Percentiles rank a stretch among this genome's conserved stretches.
Conservation (phyloP, 2,113 vertebrate species). For the Cyanoderma ruficeps region DNA sequence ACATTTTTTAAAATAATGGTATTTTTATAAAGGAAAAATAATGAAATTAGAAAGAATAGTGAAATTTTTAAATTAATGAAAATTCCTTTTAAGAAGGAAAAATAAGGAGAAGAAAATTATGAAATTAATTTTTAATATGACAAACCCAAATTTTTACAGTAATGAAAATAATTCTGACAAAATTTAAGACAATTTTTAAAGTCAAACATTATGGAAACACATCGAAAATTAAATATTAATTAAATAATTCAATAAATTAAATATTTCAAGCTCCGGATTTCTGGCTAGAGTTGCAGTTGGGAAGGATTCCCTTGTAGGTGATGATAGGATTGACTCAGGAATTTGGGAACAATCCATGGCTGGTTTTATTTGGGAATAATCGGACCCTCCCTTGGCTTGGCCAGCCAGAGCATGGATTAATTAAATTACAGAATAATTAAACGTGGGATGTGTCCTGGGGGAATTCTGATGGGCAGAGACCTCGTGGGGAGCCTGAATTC, state of each 20-base stretch:
- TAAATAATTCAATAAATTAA: not conserved
- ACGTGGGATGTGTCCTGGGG: not conserved
- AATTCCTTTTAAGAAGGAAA: not conserved
- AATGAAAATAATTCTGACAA: not conserved
- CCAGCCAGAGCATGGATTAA: fast-evolving
- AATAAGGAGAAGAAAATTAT: not conserved
- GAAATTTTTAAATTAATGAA: not conserved
- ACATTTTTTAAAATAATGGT: not conserved
- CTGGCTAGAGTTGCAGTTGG: not conserved
- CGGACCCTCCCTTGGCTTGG: fast-evolving
- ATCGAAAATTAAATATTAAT: too few species aligned
- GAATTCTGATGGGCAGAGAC: not conserved
- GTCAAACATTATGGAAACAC: not conserved
- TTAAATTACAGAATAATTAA: fast-evolving
- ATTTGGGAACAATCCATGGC: not conserved
- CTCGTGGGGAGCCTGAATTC: not conserved
- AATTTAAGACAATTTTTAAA: too few species aligned
- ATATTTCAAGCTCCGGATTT: not conserved
- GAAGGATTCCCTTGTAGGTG: not conserved
- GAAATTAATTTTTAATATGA: not conserved
- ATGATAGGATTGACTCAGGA: not conserved
- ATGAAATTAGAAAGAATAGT: too few species aligned
- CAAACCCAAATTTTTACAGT: not conserved
- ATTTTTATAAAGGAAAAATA: not conserved
- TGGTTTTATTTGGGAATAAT: not conserved